Evolutionary conservation across 2,888 invertebrate genomes (phyloP).

Genomic region (Meta bourneti): DNA sequence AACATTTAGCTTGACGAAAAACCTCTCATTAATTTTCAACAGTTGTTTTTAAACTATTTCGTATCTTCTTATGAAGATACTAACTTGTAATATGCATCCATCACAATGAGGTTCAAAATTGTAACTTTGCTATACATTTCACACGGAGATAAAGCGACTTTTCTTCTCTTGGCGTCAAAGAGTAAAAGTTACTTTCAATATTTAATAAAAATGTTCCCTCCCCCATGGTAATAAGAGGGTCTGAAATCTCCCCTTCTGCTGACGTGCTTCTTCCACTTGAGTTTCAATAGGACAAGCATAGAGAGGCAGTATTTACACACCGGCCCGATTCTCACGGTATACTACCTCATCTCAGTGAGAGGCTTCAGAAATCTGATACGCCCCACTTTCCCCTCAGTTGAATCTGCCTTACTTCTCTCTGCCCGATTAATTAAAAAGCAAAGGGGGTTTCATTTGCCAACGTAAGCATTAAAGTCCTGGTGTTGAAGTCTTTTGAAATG

Average conservation of each 20-base stretch:
- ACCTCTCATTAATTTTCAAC: too few relatives aligned
- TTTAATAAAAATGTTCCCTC: conserved; percentile 7
- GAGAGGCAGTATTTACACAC: conserved; percentile 62
- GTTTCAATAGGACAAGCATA: conserved; percentile 8
- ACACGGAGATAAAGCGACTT: background rate
- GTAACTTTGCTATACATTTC: too few relatives aligned
- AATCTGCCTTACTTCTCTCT: background rate
- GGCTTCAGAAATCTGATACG: conserved; percentile 50
- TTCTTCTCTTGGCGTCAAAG: background rate
- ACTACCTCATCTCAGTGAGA: conserved; percentile 18
- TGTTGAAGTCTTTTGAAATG: background rate
- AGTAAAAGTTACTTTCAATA: background rate
- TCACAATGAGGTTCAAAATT: too few relatives aligned
- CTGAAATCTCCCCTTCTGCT: conserved; percentile 14
- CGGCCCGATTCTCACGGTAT: conserved; percentile 63
- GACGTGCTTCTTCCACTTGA: conserved; percentile 42
- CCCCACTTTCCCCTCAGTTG: background rate
- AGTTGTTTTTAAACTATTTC: too few relatives aligned
- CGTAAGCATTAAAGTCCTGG: background rate
- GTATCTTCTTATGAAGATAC: too few relatives aligned
- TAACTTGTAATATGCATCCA: too few relatives aligned
- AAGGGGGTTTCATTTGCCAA: background rate
- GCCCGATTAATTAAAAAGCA: conserved; percentile 22
- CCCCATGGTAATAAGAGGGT: background rate
- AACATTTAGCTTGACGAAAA: too few relatives aligned